Conservation (phyloP, 1,140 invertebrate genomes). For the Muscidifurax raptorellus region DNA sequence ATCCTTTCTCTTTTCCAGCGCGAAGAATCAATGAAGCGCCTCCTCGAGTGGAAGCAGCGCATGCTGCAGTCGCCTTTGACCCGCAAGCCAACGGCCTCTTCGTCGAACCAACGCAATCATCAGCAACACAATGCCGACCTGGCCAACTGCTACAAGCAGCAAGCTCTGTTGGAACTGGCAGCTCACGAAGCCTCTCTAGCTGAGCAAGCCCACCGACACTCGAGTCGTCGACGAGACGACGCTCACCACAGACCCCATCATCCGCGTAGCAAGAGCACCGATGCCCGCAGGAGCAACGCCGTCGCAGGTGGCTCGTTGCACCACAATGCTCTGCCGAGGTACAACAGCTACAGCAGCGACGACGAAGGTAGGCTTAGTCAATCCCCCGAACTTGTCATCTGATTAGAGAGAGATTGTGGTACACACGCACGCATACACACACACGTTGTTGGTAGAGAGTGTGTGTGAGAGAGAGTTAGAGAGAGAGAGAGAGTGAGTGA, state of each 20-base stretch:
- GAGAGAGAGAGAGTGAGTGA: no score
- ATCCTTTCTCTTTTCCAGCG: conserved; percentile 74
- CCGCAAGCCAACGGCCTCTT: conserved; percentile 81
- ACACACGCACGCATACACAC: neutral
- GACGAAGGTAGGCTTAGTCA: conserved; percentile 85
- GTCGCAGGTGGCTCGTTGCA: conserved; percentile 65
- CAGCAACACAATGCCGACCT: conserved; percentile 63
- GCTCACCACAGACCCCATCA: conserved; percentile 70
- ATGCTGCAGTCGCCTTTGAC: conserved; percentile 93
- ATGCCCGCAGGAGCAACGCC: conserved; percentile 71
- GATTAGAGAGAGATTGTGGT: conserved; percentile 1
- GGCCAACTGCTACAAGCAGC: conserved; percentile 74
- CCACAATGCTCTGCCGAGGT: conserved; percentile 77
- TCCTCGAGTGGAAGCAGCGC: conserved; percentile 94
- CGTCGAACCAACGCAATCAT: conserved; percentile 60
- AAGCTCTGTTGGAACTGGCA: conserved; percentile 67
- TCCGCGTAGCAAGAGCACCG: conserved; percentile 73
- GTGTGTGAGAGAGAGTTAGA: no score
- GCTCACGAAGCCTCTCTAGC: conserved; percentile 65
- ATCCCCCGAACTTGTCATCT: conserved; percentile 72
- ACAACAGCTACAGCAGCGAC: conserved; percentile 90
- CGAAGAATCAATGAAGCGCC: conserved; percentile 93
- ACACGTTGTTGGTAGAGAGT: neutral
- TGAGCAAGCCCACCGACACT: conserved; percentile 59
- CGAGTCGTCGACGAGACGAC: conserved; percentile 66